A percentile compares a stretch with the other conserved stretches of the same genome.
These are phyloP conservation scores for Botia kubotai DNA, from an alignment of 2,797 vertebrate species.

Conservation along the genomic window DNA sequence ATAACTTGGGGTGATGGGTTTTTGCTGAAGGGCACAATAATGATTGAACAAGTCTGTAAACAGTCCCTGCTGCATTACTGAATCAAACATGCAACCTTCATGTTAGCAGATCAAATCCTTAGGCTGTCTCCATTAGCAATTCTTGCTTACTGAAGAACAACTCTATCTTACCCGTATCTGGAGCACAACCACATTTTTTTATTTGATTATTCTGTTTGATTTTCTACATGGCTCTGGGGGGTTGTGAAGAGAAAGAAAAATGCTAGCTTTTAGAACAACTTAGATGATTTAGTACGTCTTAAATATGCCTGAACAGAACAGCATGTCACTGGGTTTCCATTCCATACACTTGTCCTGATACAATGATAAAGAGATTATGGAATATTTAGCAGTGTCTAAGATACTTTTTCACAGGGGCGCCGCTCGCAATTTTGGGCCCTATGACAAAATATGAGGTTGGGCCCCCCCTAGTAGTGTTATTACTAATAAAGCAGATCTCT, in stretches of 20 bases:
- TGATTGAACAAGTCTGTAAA: slow-evolving; percentile 8
- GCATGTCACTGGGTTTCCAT: background rate
- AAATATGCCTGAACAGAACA: background rate
- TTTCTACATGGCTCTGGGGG: background rate
- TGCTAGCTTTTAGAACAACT: background rate
- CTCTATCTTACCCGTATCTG: background rate
- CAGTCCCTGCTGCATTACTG: background rate
- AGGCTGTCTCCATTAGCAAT: background rate
- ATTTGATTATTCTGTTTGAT: background rate
- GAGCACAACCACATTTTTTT: background rate
- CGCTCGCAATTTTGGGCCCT: too few species aligned
- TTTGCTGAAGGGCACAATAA: slow-evolving; percentile 29
- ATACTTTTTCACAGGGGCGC: background rate
- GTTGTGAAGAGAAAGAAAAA: background rate
- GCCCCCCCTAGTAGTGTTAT: too few species aligned
- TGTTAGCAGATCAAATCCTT: background rate
- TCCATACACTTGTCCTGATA: background rate
- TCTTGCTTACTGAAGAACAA: background rate
- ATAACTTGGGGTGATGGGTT: slow-evolving; percentile 24
- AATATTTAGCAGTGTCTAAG: background rate
- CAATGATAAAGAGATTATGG: background rate
- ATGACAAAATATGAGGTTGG: too few species aligned
- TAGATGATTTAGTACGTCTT: background rate
- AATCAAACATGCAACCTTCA: background rate
- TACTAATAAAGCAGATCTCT: too few species aligned